A percentile compares a stretch with the other conserved stretches of the same genome.
Evolutionary conservation across 2,113 vertebrate species (phyloP).

Genomic region (Eira barbara): DNA sequence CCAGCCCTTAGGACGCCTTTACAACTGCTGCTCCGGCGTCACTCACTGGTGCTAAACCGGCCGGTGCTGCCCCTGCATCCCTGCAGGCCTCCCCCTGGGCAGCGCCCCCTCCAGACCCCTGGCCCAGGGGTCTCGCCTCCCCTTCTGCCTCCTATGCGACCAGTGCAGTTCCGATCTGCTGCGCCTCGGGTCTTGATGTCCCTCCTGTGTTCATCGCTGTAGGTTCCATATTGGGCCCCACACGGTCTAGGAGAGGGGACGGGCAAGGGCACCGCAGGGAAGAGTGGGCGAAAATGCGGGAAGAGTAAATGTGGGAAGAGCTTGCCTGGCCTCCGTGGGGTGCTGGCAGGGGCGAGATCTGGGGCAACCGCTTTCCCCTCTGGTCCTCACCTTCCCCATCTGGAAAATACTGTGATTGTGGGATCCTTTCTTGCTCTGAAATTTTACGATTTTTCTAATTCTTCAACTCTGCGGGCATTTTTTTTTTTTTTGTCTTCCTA

Average conservation of each 20-base stretch:
- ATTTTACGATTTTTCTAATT: not conserved
- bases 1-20: not conserved
- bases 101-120: accelerated
- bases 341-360: accelerated
- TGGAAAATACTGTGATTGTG: no score
- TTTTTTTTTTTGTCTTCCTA: not conserved
- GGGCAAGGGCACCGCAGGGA: not conserved
- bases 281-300: accelerated
- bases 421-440: not conserved
- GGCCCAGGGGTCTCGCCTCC: not conserved
- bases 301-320: no score
- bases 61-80: accelerated
- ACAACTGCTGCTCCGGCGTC: not conserved
- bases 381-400: not conserved
- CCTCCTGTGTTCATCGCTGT: not conserved
- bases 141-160: no score
- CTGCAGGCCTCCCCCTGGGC: not conserved
- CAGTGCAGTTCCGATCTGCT: accelerated
- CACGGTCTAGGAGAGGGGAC: not conserved
- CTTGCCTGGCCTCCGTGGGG: not conserved
- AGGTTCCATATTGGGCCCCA: no score
- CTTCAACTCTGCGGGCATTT: not conserved
- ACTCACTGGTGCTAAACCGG: not conserved
- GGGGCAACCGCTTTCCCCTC: accelerated
- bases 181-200: not conserved